Percentiles rank a stretch among this genome's conserved stretches.
Evolutionary conservation across 92 coral and sea anemone species (phyloP).

Genomic region (Bergia sp.): DNA sequence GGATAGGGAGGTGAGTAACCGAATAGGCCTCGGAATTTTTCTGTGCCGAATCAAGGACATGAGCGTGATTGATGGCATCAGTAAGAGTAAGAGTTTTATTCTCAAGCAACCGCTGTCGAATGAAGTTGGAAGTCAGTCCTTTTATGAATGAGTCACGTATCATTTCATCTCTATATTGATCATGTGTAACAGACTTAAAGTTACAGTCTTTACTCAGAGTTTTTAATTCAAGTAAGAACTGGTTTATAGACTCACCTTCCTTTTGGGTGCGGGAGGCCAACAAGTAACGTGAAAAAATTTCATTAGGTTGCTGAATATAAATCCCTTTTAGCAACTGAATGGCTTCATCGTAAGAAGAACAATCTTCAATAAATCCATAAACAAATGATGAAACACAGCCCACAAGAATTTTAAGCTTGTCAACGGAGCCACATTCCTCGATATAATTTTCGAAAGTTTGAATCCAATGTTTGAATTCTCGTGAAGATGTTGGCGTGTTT

Average conservation of each 20-base stretch:
- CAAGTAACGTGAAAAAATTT: background rate
- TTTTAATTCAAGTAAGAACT: slow-evolving; percentile 19
- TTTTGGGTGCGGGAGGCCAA: background rate
- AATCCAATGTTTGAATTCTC: background rate
- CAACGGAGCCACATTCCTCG: background rate
- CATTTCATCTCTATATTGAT: slow-evolving; percentile 26
- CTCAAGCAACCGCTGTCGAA: slow-evolving; percentile 38
- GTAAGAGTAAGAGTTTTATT: slow-evolving; percentile 14
- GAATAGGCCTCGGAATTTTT: slow-evolving; percentile 38
- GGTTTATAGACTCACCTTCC: background rate
- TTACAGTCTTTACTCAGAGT: slow-evolving; percentile 40
- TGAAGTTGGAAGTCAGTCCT: slow-evolving; percentile 9
- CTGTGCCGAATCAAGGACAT: slow-evolving; percentile 32
- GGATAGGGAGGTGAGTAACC: slow-evolving; percentile 13
- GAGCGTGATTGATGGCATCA: slow-evolving; percentile 10
- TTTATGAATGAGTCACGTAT: slow-evolving; percentile 19
- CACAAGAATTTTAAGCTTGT: background rate
- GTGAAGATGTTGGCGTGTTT: background rate
- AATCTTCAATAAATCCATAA: background rate
- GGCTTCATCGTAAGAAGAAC: background rate
- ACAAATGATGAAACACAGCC: background rate
- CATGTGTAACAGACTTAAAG: slow-evolving; percentile 20
- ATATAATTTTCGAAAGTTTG: background rate
- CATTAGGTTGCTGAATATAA: background rate
- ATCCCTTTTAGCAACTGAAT: background rate